A percentile compares a stretch with the other conserved stretches of the same genome.
Evolutionary conservation across 2,113 vertebrate genomes (phyloP).

Genomic region (Dascyllus trimaculatus): DNA sequence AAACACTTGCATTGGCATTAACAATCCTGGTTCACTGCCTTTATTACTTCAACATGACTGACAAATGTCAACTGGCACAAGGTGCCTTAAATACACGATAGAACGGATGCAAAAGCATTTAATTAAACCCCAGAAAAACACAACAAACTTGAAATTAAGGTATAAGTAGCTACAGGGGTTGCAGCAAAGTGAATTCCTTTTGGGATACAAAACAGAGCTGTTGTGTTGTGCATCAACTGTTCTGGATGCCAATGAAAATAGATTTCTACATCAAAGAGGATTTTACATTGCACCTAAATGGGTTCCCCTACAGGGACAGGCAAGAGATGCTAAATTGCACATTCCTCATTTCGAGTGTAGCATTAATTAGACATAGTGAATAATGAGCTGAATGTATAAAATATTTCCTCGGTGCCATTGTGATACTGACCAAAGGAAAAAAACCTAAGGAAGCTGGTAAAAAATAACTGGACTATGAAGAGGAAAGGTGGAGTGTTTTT

Average conservation of each 20-base stretch:
- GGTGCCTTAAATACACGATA: not conserved
- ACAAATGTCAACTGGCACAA: conserved; percentile 7
- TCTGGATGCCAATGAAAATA: conserved; percentile 52
- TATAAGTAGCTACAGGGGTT: conserved; percentile 45
- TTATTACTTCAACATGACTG: not conserved
- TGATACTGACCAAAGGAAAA: conserved; percentile 49
- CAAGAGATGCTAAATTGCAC: conserved; percentile 66
- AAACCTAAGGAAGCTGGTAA: not conserved
- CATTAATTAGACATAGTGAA: conserved; percentile 77
- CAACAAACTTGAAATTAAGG: conserved; percentile 40
- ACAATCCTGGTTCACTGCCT: not conserved
- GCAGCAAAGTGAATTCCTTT: conserved; percentile 53
- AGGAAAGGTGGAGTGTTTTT: not conserved
- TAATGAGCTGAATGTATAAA: conserved; percentile 76
- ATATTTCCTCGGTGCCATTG: conserved; percentile 61
- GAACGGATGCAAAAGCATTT: conserved; percentile 20
- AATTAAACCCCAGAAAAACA: conserved; percentile 33
- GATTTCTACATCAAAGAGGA: conserved; percentile 65
- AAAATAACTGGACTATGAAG: conserved; percentile 8
- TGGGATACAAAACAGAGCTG: conserved; percentile 46
- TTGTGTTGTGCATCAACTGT: conserved; percentile 60
- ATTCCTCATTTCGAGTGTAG: conserved; percentile 64
- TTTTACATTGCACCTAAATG: conserved; percentile 60
- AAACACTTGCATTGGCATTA: not conserved
- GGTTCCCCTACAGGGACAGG: conserved; percentile 54